phyloP scores from a whole-genome alignment of 2,113 vertebrate species.

The human (Homo sapiens) region GRCh38 chr9:26749501-26750000 shows the following conservation, averaged over 20 bases:
- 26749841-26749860: conserved; percentile 77
- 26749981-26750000: not conserved
- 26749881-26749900: conserved; percentile 66
- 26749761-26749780: conserved; percentile 71
- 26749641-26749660: conserved; percentile 38
- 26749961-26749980: conserved; percentile 67
- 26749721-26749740: conserved; percentile 70
- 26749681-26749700: conserved; percentile 64
- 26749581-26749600: not conserved
- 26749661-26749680: conserved; percentile 69
- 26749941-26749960: conserved; percentile 65
- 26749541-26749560: conserved; percentile 21
- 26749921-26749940: conserved; percentile 68
- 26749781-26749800: conserved; percentile 69
- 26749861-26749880: conserved; percentile 80
- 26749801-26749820: conserved; percentile 69
- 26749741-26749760: conserved; percentile 77
- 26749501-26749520: conserved; percentile 28
- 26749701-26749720: conserved; percentile 69
- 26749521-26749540: not conserved
- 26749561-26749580: conserved; percentile 1
- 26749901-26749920: conserved; percentile 75
- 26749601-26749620: conserved; percentile 22
- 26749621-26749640: conserved; percentile 50
- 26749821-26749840: conserved; percentile 80